Conservation (phyloP, 2,113 vertebrate species). For the Fulica atra region DNA sequence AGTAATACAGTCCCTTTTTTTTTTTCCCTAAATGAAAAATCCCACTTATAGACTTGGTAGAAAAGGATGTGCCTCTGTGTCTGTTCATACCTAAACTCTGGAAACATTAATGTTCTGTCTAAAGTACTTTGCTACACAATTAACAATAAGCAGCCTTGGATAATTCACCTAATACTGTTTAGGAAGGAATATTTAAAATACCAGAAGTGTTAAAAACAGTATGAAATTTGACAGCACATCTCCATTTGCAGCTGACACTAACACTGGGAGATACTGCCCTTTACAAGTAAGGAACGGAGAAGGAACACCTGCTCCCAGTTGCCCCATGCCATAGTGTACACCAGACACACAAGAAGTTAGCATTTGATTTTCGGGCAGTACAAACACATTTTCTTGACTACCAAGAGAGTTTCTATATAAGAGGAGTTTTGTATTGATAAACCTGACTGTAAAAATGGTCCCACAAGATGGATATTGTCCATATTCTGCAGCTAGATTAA, state of each 20-base stretch:
- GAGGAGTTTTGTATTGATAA: background rate
- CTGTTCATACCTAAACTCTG: background rate
- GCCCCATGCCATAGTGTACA: background rate
- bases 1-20: background rate
- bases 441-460: background rate
- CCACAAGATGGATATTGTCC: background rate
- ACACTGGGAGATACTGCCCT: background rate
- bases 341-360: background rate
- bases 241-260: background rate
- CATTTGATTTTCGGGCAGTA: background rate
- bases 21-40: background rate
- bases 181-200: background rate
- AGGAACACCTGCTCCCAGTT: background rate
- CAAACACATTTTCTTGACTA: background rate
- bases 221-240: background rate
- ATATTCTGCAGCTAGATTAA: background rate
- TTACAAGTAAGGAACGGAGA: background rate
- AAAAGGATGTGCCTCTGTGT: background rate
- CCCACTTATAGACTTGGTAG: background rate
- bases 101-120: background rate
- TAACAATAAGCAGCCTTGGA: background rate
- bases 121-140: background rate
- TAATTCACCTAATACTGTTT: background rate
- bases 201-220: background rate
- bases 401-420: background rate